phyloP scores from a whole-genome alignment of 2,113 vertebrate genomes.

The Urocitellus parryii region DNA sequence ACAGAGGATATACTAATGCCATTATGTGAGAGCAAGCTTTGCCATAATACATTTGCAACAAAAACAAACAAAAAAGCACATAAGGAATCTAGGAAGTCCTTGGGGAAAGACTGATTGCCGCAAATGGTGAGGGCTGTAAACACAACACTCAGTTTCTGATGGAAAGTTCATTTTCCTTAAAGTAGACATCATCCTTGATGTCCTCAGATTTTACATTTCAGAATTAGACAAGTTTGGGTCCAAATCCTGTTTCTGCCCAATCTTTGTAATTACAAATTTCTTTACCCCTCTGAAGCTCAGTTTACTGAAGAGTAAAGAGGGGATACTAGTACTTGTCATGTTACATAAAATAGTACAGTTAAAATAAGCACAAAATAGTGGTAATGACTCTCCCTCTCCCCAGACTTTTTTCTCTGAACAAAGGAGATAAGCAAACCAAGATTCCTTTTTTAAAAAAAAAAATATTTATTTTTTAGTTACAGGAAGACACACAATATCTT shows the following conservation, averaged over 20 bases:
- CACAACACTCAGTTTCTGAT: background rate
- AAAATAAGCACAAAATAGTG: background rate
- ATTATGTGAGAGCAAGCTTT: background rate
- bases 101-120: background rate
- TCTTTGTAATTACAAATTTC: conserved; percentile 25
- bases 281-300: conserved; percentile 10
- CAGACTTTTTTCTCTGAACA: background rate
- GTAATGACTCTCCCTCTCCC: background rate
- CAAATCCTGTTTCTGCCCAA: background rate
- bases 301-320: conserved; percentile 55
- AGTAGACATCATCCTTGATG: background rate
- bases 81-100: background rate
- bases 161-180: background rate
- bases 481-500: too few species aligned
- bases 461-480: too few species aligned
- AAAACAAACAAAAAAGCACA: background rate
- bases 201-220: background rate
- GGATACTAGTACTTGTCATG: background rate
- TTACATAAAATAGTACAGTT: background rate
- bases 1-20: background rate
- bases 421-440: background rate
- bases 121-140: background rate
- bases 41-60: background rate
- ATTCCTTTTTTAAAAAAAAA: background rate
- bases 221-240: background rate